These are phyloP conservation scores for Microhierax caerulescens DNA, from an alignment of 2,797 vertebrate genomes.

Conservation along the genomic window DNA sequence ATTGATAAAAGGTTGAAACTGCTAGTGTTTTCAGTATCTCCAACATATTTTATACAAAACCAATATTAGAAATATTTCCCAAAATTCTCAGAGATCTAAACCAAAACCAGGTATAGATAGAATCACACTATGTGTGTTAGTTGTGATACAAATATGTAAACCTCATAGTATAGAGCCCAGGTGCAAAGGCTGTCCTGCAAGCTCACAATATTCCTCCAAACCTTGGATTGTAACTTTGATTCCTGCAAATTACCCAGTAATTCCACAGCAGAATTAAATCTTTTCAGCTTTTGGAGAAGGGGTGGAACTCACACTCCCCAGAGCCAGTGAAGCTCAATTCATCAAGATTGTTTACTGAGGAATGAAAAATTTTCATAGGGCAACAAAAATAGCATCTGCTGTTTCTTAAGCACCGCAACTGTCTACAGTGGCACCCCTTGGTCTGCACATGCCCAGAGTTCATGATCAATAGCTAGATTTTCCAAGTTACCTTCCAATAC, in stretches of 20 bases:
- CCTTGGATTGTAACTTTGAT: neutral
- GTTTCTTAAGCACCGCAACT: slow-evolving; percentile 41
- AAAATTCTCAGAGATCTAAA: neutral
- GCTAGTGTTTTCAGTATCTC: neutral
- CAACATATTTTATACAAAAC: neutral
- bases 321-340: slow-evolving; percentile 12
- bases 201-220: neutral
- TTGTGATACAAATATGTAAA: neutral
- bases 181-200: neutral
- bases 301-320: neutral
- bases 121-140: accelerated
- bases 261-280: neutral
- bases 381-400: slow-evolving; percentile 37
- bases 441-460: neutral
- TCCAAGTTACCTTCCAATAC: neutral
- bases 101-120: neutral
- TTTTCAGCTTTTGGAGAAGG: neutral
- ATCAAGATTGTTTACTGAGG: slow-evolving; percentile 48
- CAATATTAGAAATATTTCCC: neutral
- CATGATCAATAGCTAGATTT: neutral
- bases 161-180: neutral
- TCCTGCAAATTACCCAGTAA: neutral
- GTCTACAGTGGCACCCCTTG: neutral
- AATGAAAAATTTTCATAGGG: slow-evolving; percentile 53
- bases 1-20: neutral